Base-by-base conservation (phyloP, 2,113 vertebrate genomes). In the Monopterus albus region DNA sequence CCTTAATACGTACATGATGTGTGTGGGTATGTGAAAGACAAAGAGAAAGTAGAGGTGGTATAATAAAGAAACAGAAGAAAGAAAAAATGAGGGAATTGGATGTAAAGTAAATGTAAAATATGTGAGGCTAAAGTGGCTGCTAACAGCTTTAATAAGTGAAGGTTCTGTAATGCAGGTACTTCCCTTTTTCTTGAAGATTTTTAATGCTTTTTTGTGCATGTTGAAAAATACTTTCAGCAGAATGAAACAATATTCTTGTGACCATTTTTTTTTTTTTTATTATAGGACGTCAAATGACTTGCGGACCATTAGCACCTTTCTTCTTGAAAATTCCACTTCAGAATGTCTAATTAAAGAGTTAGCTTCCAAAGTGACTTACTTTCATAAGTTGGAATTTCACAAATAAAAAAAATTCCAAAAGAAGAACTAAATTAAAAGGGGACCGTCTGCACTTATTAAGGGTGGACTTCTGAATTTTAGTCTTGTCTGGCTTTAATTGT, bases 301-400 rank as follows among this genome's bases (percentile, higher is more conserved):
- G 33, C 56, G 25, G 51, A 53, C 53, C 58, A 78, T 56, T 72
- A 51, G 18, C 35, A 17, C 20, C 20, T 9, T 33, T 10, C n/a
- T n/a, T n/a, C 15, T 43, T 52, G 17, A 65, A 51, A 0, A 66
- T 46, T 63, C 51, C 1, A 31, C 35, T 56, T 50, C 31, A 40
- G 18, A 33, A 20, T 62, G 15, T 58, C 28, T 28, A 15, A 62
- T 69, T 63, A 28, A 45, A 55, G 33, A 64, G 20, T 55, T 66
- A 64, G 20, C 50, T 66, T 79, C 21, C 8, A 81, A 64, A 46
- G 35, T 38, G 28, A 49, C 33, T 58, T 35, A 68, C 62, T 71
- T 12, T 40, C 31, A 50, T 12, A 43, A 15, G 6, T n/a, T 35
- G n/a, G 28, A 5, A 33, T 59, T 64, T 77, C 17, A 52, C 11